phyloP scores from a whole-genome alignment of 2,113 vertebrate genomes.

The Mirounga angustirostris region DNA sequence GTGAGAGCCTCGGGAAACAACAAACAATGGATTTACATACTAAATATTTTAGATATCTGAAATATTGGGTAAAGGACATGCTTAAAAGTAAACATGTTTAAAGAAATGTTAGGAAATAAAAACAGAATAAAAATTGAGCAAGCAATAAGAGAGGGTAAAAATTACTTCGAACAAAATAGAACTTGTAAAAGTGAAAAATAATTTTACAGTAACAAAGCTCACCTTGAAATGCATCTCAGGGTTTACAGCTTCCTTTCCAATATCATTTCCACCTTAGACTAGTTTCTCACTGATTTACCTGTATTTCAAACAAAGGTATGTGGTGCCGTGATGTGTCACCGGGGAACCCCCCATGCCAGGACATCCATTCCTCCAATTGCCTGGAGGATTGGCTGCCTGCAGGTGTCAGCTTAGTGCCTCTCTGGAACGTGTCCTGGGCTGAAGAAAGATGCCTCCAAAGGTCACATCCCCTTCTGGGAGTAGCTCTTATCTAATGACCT shows the following conservation, averaged over 20 bases:
- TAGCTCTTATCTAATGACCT: neutral
- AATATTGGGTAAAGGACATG: neutral
- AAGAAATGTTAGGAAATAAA: neutral
- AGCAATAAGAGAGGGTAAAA: neutral
- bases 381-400: neutral
- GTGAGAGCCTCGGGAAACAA: neutral
- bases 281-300: neutral
- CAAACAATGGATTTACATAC: neutral
- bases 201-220: neutral
- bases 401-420: neutral
- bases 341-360: neutral
- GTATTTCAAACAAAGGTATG: neutral
- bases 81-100: neutral
- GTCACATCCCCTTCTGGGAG: neutral
- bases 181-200: slow-evolving; percentile 18
- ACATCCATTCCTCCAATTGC: neutral
- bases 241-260: neutral
- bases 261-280: neutral
- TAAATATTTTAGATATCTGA: neutral
- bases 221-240: neutral
- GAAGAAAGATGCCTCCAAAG: neutral
- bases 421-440: neutral
- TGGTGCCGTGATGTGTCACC: fast-evolving
- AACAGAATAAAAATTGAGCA: neutral
- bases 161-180: neutral